Conservation (phyloP, 2,113 vertebrate genomes). For the Cyanoderma ruficeps region DNA sequence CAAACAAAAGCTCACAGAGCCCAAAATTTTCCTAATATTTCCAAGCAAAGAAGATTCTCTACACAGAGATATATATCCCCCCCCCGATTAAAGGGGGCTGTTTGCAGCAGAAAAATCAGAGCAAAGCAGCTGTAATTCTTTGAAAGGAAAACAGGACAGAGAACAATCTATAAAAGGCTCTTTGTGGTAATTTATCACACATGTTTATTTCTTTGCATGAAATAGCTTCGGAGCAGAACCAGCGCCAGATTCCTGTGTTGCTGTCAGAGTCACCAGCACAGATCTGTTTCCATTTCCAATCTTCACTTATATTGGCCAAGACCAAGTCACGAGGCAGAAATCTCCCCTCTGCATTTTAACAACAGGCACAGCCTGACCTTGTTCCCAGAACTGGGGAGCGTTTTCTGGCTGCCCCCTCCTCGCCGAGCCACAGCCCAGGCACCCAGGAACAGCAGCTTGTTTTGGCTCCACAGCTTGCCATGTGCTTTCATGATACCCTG, state of each 20-base stretch:
- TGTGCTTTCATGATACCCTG: neutral
- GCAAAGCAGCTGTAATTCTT: conserved; percentile 55
- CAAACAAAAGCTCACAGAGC: conserved; percentile 13
- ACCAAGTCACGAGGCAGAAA: conserved; percentile 31
- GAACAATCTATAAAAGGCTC: conserved; percentile 67
- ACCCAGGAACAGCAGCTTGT: neutral
- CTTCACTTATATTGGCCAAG: conserved; percentile 38
- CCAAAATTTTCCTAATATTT: neutral
- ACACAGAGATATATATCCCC: neutral
- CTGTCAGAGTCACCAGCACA: conserved; percentile 61
- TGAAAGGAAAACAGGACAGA: conserved; percentile 59
- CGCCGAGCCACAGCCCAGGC: neutral
- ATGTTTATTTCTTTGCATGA: conserved; percentile 60
- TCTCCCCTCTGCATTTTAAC: conserved; percentile 48
- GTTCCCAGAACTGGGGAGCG: conserved; percentile 21
- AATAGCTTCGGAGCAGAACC: conserved; percentile 10
- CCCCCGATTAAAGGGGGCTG: neutral
- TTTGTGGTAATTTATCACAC: conserved; percentile 69
- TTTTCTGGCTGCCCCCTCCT: neutral
- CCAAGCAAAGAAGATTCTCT: neutral
- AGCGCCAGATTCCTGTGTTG: conserved; percentile 50
- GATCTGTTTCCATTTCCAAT: conserved; percentile 62
- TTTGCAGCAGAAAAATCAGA: conserved; percentile 29
- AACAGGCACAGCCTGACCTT: conserved; percentile 55
- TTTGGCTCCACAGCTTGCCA: neutral